phyloP scores from a whole-genome alignment of 2,797 vertebrate species.

The Cossypha caffra region DNA sequence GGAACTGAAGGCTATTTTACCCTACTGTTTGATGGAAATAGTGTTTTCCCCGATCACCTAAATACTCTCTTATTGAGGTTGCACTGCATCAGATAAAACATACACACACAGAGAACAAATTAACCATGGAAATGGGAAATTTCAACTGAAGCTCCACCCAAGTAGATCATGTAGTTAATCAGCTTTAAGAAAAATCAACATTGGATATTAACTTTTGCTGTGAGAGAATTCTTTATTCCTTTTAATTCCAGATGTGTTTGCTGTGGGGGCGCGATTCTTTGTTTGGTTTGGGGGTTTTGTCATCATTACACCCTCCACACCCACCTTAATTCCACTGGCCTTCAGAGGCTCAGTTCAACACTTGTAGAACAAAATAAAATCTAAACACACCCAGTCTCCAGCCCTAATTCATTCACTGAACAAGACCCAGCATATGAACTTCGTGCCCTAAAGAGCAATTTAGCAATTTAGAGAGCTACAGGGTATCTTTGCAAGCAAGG shows the following conservation, averaged over 20 bases:
- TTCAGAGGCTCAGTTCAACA: not conserved
- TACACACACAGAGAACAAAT: not conserved
- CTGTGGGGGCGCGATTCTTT: fast-evolving
- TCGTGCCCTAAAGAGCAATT: not conserved
- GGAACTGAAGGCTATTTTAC: not conserved
- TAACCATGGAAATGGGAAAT: not conserved
- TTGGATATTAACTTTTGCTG: not conserved
- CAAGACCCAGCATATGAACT: not conserved
- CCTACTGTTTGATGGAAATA: not conserved
- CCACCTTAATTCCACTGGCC: not conserved
- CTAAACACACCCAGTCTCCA: not conserved
- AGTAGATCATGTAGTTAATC: not conserved
- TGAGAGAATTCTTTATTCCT: not conserved
- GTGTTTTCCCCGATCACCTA: not conserved
- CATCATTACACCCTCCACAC: not conserved
- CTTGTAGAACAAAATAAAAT: not conserved
- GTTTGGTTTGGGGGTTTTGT: not conserved
- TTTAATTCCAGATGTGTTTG: not conserved
- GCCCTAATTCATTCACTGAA: not conserved
- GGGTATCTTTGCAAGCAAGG: not conserved
- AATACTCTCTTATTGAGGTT: not conserved
- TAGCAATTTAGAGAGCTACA: not conserved
- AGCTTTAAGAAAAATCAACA: not conserved
- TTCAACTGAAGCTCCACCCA: not conserved
- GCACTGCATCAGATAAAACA: not conserved